phyloP scores from a whole-genome alignment of 2,888 invertebrate genomes.

The Eudemis profundana region DNA sequence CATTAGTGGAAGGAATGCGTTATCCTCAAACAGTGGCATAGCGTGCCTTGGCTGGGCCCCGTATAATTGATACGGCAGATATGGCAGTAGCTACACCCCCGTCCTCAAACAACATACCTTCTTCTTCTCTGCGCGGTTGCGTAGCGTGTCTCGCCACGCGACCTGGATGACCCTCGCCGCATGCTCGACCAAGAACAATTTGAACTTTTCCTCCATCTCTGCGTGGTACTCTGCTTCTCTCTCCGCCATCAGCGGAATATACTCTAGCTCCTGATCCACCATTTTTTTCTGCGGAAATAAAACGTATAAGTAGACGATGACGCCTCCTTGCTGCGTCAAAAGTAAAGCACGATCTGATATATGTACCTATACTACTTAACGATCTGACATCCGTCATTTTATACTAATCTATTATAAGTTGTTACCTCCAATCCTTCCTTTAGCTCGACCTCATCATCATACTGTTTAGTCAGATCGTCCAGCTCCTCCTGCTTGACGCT shows the following conservation, averaged over 20 bases:
- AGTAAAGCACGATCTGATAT: no score
- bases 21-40: no score
- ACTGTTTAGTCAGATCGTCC: slow-evolving; percentile 79
- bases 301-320: background rate
- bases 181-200: slow-evolving; percentile 49
- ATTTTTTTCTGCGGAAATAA: slow-evolving; percentile 65
- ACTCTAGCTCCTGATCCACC: slow-evolving; percentile 76
- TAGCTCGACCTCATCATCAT: slow-evolving; percentile 77
- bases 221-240: slow-evolving; percentile 68
- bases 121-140: slow-evolving; percentile 49
- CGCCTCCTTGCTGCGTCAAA: no score
- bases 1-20: no score
- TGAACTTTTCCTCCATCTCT: slow-evolving; percentile 62
- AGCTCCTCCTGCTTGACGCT: slow-evolving; percentile 83
- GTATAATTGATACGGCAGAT: no score
- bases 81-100: background rate
- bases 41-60: no score
- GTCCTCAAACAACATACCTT: slow-evolving; percentile 46
- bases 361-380: no score
- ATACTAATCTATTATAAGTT: background rate
- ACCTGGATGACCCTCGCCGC: slow-evolving; percentile 52
- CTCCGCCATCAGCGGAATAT: slow-evolving; percentile 64
- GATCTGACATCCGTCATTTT: no score
- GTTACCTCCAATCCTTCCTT: slow-evolving; percentile 77
- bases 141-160: slow-evolving; percentile 50